Evolutionary conservation across 2,797 vertebrate species (phyloP), one percentile per base, ranked within the genome.

Genomic region (Psittacula derbiana): DNA sequence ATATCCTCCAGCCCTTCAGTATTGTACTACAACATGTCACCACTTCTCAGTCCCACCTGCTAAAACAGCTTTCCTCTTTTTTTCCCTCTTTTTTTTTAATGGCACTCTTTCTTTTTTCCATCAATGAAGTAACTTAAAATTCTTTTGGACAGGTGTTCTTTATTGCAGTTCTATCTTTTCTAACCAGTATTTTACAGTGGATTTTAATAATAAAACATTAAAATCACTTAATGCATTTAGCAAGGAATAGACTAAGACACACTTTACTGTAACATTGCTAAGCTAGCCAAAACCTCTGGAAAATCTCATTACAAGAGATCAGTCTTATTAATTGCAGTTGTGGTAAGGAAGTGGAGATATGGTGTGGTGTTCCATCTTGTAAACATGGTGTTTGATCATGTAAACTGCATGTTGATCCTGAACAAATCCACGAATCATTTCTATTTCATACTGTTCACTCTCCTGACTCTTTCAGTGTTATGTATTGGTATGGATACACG

Each of bases 21-120:
- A 5, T 50, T 90, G 87, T 93, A 84, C 93, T 93, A 73, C 88
- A 95, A 94, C 80, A 92, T 95, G 95, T 97, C 94, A 95, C 95
- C 86, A 64, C 96, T 81, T 76, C 20, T 97, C 91, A 96, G 64
- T 82, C 86, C 91, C 96, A 90, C 96, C 91, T 95, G 90, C 92
- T 93, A 62, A 80, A 97, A 90, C 52, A 3, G 25, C 90, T 92
- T 84, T 83, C 3, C 36, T 62, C 84, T 55, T 61, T 14, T 52
- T n/a, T 11, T 18, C 1, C 7, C 6, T 6, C 53, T 33, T 33
- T 47, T 17, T 65, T 84, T 85, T 55, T 81, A 74, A 62, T 6
- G 43, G 49, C 3, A 10, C 43, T 65, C 36, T 69, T 91, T 72
- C 20, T 55, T 80, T 90, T 80, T 58, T 61, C 57, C 33, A 16